Percentiles rank a stretch among this genome's conserved stretches.
phyloP scores from a whole-genome alignment of 2,113 vertebrate species.

The Psettodes erumei region DNA sequence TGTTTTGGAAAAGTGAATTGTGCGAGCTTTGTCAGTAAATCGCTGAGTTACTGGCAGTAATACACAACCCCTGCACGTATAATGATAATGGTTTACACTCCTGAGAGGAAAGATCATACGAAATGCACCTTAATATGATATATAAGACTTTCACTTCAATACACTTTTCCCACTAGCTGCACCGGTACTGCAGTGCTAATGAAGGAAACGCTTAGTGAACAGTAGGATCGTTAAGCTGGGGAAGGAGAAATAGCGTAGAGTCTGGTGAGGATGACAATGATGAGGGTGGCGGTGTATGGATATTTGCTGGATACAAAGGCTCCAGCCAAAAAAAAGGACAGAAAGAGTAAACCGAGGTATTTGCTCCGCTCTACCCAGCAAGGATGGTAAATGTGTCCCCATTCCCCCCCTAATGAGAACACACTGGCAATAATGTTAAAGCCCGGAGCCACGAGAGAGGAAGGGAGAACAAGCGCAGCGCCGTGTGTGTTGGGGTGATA shows the following conservation, averaged over 20 bases:
- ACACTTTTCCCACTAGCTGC: slow-evolving; percentile 37
- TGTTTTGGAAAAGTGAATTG: slow-evolving; percentile 14
- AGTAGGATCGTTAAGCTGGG: slow-evolving; percentile 41
- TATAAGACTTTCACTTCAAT: slow-evolving; percentile 12
- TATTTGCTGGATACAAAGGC: slow-evolving; percentile 11
- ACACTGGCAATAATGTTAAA: slow-evolving; percentile 40
- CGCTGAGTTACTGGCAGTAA: background rate
- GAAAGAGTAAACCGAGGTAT: no score
- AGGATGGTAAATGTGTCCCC: slow-evolving; percentile 39
- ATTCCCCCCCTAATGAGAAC: slow-evolving; percentile 41
- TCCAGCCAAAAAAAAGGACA: slow-evolving; percentile 7
- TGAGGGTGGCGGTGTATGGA: slow-evolving; percentile 6
- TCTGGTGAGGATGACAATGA: slow-evolving; percentile 3
- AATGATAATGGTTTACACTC: slow-evolving; percentile 36
- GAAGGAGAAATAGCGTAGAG: background rate
- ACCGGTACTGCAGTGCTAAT: slow-evolving; percentile 49
- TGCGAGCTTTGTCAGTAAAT: slow-evolving; percentile 13
- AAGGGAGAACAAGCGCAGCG: background rate
- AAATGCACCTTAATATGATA: slow-evolving; percentile 44
- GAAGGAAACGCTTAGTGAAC: slow-evolving; percentile 35
- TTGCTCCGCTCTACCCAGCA: slow-evolving; percentile 18
- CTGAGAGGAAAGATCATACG: slow-evolving; percentile 18
- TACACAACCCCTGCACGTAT: slow-evolving; percentile 19
- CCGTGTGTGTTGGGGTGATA: background rate
- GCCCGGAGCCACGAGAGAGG: slow-evolving; percentile 39